Percentiles rank a stretch among this genome's conserved stretches.
Conservation (phyloP, 1,140 invertebrate species). For the Caenorhabditis brenneri region DNA sequence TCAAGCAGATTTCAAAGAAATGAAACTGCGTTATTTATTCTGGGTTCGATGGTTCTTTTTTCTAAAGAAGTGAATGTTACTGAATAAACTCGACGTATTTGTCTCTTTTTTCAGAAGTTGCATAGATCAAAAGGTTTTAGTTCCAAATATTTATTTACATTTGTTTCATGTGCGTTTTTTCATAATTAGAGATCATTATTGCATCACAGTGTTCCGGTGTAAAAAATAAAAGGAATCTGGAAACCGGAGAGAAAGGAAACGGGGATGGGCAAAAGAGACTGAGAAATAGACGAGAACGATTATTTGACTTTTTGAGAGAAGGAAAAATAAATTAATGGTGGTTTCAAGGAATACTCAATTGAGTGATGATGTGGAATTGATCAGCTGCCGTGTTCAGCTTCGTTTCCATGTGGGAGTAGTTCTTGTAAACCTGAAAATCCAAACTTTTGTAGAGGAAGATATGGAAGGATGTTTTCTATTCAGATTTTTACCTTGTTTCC, state of each 20-base stretch:
- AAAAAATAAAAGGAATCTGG: not conserved
- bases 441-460: no score
- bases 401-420: slow-evolving; percentile 9
- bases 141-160: not conserved
- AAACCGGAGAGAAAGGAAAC: not conserved
- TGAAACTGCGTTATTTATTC: no score
- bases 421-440: slow-evolving; percentile 25
- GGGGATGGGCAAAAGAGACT: not conserved
- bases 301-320: not conserved
- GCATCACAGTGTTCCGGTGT: slow-evolving; percentile 11
- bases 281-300: not conserved
- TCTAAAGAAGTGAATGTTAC: no score
- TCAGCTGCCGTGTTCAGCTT: not conserved
- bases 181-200: not conserved
- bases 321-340: not conserved
- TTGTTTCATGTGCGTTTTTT: not conserved
- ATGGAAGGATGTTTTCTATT: no score
- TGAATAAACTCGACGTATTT: no score
- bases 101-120: no score
- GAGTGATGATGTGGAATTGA: slow-evolving; percentile 17
- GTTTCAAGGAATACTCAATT: not conserved
- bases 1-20: no score
- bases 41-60: no score
- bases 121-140: no score
- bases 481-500: slow-evolving; percentile 7